Evolutionary conservation across 1,140 invertebrate genomes (phyloP).

Genomic region (Pseudobourletiella spinata): DNA sequence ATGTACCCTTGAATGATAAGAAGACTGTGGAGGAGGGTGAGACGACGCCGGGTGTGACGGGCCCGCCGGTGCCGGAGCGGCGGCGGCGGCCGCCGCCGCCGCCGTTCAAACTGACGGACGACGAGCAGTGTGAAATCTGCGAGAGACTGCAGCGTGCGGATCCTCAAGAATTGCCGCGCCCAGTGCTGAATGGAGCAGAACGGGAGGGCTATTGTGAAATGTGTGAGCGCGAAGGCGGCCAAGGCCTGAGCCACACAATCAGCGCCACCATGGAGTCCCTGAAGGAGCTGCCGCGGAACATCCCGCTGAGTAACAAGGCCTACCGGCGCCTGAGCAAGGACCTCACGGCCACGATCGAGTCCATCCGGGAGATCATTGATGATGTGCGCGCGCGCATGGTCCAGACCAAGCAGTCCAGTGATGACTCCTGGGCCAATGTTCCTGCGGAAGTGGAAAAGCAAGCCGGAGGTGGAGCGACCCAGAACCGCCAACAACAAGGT

Average conservation of each 20-base stretch:
- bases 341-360: conserved; percentile 21
- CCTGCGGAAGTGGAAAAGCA: conserved; percentile 5
- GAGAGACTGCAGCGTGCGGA: neutral
- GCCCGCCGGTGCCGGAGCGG: neutral
- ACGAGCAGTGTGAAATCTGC: neutral
- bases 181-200: neutral
- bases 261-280: neutral
- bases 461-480: neutral
- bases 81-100: no score
- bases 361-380: conserved; percentile 21
- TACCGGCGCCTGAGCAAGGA: conserved; percentile 17
- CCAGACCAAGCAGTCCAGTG: neutral
- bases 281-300: neutral
- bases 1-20: neutral
- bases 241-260: neutral
- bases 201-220: no score
- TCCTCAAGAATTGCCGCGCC: neutral
- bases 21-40: neutral
- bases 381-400: conserved; percentile 9
- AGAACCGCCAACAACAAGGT: no score
- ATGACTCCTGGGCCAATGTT: conserved; percentile 27
- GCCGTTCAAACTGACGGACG: neutral
- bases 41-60: neutral
- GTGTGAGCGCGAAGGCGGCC: neutral
- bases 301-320: neutral